These are phyloP conservation scores for Harpagoxenus sublaevis DNA, from an alignment of 2,888 invertebrate species.

Conservation along the genomic window DNA sequence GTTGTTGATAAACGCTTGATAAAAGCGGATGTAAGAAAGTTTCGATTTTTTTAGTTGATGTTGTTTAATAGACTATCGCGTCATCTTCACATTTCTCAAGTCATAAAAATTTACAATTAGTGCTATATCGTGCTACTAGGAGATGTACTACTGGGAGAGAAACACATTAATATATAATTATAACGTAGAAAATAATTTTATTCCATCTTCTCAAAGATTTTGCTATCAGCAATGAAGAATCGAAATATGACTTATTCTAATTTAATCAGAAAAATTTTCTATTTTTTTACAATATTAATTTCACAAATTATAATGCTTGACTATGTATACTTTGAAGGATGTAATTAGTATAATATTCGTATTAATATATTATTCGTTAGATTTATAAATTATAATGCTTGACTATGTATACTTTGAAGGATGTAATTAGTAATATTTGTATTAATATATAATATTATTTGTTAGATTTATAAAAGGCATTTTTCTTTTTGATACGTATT, in stretches of 20 bases:
- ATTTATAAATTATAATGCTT: neutral
- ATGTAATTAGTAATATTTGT: too few species aligned
- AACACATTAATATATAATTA: neutral
- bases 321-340: neutral
- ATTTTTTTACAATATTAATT: neutral
- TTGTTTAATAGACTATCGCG: neutral
- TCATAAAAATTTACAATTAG: slow-evolving; percentile 3
- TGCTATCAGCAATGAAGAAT: neutral
- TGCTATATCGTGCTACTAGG: neutral
- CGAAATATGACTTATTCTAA: neutral
- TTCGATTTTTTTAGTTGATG: neutral
- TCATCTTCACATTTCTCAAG: neutral
- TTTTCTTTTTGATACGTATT: neutral
- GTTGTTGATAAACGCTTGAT: slow-evolving; percentile 2
- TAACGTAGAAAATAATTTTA: neutral
- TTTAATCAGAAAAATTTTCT: neutral
- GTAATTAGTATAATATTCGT: neutral
- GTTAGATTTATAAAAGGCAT: neutral
- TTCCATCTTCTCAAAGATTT: neutral
- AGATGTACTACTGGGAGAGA: neutral
- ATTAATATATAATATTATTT: neutral
- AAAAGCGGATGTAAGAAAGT: neutral
- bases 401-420: too few species aligned
- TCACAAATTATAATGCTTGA: neutral
- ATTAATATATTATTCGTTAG: neutral